Percentiles rank a stretch among this genome's conserved stretches.
Evolutionary conservation across 1,140 invertebrate species (phyloP).

Genomic region (Pseudomyrmex sp.): DNA sequence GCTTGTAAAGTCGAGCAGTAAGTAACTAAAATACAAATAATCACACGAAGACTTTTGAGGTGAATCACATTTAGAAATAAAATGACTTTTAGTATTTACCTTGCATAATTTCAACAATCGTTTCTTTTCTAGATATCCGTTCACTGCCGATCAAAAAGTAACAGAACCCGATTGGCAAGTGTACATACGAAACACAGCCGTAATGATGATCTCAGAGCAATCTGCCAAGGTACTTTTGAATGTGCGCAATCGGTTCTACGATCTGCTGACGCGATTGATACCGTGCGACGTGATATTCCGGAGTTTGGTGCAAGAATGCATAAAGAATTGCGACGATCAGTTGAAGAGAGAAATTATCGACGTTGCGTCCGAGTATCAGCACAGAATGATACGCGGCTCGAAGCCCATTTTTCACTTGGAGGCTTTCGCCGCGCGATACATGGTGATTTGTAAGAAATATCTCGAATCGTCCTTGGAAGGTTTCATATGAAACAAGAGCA

Average conservation of each 20-base stretch:
- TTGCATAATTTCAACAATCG: constrained; percentile 17
- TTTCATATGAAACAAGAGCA: constrained; percentile 64
- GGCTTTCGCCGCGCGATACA: constrained; percentile 98
- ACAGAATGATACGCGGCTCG: constrained; percentile 94
- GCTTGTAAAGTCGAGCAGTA: constrained; percentile 96
- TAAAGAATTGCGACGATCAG: constrained; percentile 95
- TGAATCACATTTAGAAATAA: constrained; percentile 18
- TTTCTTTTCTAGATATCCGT: constrained; percentile 89
- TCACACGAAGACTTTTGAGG: no score
- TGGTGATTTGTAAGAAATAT: constrained; percentile 96
- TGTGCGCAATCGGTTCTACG: constrained; percentile 95
- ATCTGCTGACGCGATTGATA: constrained; percentile 97
- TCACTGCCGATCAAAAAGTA: constrained; percentile 93
- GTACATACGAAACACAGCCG: constrained; percentile 95
- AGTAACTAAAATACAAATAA: constrained; percentile 67
- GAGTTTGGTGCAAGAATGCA: constrained; percentile 93
- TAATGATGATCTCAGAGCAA: constrained; percentile 95
- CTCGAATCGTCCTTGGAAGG: constrained; percentile 88
- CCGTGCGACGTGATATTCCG: constrained; percentile 97
- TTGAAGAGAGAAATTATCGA: constrained; percentile 94
- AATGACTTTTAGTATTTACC: neutral
- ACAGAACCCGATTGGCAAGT: constrained; percentile 97
- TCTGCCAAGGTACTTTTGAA: constrained; percentile 93
- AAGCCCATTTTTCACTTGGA: constrained; percentile 99
- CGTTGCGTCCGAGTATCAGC: constrained; percentile 95